A percentile compares a stretch with the other conserved stretches of the same genome.
phyloP scores from a whole-genome alignment of 2,113 vertebrate species.

The Oriolus oriolus region DNA sequence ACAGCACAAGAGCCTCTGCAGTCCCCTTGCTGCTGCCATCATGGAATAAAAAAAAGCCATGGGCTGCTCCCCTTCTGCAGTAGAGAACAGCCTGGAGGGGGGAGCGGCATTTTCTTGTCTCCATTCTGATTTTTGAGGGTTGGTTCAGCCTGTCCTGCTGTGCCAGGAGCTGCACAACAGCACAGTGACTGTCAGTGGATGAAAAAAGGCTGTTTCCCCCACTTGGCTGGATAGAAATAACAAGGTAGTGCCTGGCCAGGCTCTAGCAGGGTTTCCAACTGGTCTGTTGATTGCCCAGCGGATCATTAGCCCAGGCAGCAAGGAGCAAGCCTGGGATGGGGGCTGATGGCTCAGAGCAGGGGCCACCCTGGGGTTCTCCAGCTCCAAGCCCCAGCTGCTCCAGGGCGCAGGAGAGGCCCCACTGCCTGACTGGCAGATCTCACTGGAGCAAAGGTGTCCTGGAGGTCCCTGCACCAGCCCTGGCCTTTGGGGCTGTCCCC shows the following conservation, averaged over 20 bases:
- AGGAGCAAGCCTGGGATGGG: not conserved
- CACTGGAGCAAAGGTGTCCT: not conserved
- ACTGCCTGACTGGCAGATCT: not conserved
- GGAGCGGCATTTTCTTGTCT: not conserved
- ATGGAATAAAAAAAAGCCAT: not conserved
- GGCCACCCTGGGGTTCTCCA: not conserved
- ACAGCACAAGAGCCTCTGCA: not conserved
- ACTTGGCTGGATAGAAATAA: slow-evolving; percentile 10
- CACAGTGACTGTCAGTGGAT: not conserved
- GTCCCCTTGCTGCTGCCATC: not conserved
- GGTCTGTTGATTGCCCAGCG: not conserved
- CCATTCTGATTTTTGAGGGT: not conserved
- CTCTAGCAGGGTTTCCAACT: not conserved
- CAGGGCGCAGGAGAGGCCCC: not conserved
- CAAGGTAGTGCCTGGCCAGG: not conserved
- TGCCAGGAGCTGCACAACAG: not conserved
- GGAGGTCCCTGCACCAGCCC: not conserved
- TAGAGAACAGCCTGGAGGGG: not conserved
- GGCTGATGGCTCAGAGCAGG: not conserved
- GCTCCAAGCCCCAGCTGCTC: not conserved
- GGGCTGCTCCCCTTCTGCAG: not conserved
- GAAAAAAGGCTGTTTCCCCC: not conserved
- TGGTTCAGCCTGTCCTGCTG: not conserved
- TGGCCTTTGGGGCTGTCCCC: not conserved
- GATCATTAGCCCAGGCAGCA: not conserved